A percentile compares a stretch with the other conserved stretches of the same genome.
Evolutionary conservation across 2,113 vertebrate genomes (phyloP).

Genomic region (Mesoclemmys tuberculata): DNA sequence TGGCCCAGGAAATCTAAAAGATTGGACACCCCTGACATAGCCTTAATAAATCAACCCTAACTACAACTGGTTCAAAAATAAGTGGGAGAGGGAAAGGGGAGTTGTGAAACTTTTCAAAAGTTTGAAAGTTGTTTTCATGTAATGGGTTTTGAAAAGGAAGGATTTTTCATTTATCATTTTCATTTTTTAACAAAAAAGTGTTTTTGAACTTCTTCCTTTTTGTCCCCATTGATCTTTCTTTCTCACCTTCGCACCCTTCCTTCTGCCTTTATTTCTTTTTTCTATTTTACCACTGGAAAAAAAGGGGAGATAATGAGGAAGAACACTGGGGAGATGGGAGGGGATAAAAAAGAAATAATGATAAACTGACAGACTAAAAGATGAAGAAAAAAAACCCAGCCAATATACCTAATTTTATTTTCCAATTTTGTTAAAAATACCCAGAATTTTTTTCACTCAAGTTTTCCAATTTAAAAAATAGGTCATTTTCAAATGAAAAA

Average conservation of each 20-base stretch:
- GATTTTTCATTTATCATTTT: not conserved
- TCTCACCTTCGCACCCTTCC: not conserved
- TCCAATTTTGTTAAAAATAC: not conserved
- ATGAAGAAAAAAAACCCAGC: no score
- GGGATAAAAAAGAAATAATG: not conserved
- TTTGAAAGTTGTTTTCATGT: not conserved
- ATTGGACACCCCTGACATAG: no score
- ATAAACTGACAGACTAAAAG: not conserved
- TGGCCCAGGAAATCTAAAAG: no score
- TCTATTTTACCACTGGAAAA: not conserved
- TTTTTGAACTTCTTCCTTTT: not conserved
- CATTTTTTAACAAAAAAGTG: not conserved
- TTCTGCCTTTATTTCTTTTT: not conserved
- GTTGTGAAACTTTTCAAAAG: not conserved
- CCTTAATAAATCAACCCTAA: not conserved
- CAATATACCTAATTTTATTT: not conserved
- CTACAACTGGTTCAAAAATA: not conserved
- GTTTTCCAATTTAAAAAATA: no score
- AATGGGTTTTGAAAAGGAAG: not conserved
- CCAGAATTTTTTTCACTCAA: not conserved
- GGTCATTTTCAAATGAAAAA: not conserved
- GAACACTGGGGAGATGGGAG: not conserved
- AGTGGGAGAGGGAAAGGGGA: not conserved
- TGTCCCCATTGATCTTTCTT: not conserved
- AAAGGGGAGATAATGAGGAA: not conserved